Evolutionary conservation across 2,888 invertebrate genomes (phyloP).

Genomic region (Artemia sinica): DNA sequence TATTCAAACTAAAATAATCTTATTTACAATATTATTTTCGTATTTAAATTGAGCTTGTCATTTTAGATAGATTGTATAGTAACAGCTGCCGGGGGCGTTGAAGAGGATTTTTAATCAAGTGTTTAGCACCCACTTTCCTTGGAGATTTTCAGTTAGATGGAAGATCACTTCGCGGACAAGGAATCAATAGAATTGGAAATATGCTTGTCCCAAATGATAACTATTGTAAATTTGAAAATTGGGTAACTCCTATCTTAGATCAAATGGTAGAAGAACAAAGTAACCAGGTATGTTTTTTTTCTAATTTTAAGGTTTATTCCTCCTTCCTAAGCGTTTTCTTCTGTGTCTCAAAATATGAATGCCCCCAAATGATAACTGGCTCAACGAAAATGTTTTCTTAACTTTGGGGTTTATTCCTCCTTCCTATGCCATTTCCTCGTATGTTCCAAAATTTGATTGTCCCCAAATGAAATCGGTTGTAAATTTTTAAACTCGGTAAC

Average conservation of each 20-base stretch:
- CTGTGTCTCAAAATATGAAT: too few relatives aligned
- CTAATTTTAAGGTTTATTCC: neutral
- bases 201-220: conserved; percentile 93
- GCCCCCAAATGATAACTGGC: too few relatives aligned
- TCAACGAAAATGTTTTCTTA: too few relatives aligned
- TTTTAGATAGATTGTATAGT: conserved; percentile 78
- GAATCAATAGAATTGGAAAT: conserved; percentile 81
- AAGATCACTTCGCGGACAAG: conserved; percentile 56
- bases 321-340: too few relatives aligned
- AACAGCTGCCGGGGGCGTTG: conserved; percentile 91
- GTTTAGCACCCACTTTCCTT: conserved; percentile 78
- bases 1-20: too few relatives aligned
- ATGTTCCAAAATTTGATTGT: too few relatives aligned
- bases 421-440: too few relatives aligned
- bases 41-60: conserved; percentile 9
- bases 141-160: conserved; percentile 78
- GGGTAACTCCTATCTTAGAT: conserved; percentile 83
- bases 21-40: neutral
- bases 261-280: conserved; percentile 76
- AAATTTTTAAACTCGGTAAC: too few relatives aligned
- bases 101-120: conserved; percentile 98
- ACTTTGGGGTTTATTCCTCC: too few relatives aligned
- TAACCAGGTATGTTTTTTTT: conserved; percentile 35
- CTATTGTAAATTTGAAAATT: conserved; percentile 93
- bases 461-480: too few relatives aligned